Base-by-base conservation (phyloP, 1,140 invertebrate species). In the Euwallacea similis region DNA sequence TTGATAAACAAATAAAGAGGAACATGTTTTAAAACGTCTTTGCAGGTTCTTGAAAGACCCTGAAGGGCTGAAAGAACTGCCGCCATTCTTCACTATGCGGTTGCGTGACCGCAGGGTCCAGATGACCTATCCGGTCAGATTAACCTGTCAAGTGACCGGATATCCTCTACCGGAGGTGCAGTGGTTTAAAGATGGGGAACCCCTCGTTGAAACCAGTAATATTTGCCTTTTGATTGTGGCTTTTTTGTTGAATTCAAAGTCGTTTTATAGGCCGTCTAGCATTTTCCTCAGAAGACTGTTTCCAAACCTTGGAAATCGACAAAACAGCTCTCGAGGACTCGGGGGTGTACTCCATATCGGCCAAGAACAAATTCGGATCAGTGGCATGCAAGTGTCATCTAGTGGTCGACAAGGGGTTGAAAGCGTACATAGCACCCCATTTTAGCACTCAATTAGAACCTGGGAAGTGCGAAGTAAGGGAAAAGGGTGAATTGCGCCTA, bases 21-120 rank as follows among this genome's bases (percentile, higher is more conserved):
- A 33, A 33, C 1, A 33, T 33, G 21, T 33, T 33, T 33, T 4
- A 4, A 33, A 33, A 33, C 21, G 6, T 33, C 56, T 59, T 74
- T 82, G 74, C 68, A 79, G 78, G 42, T 71, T 72, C n/a, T 63
- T 79, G 6, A 75, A 73, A 69, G 75, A 77, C 46, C 75, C 65
- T 15, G 73, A 73, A 72, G 47, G 21, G 41, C 53, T 61, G 10
- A 68, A 72, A 44, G 76, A 77, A 15, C 43, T 87, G 67, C 82
- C 93, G 0, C 95, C 94, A 0, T 90, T 94, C 76, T 96, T 96
- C 77, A 94, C 92, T 0, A 94, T 95, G 89, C 87, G 92, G 21
- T 82, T 96, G 33, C 85, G 91, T n/a, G 92, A 95, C 79, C 85
- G 93, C 62, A 85, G 91, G 7, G 91, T 94, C 0, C 91, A 94